A percentile compares a stretch with the other conserved stretches of the same genome.
phyloP scores from a whole-genome alignment of 2,113 vertebrate genomes.

The Hylia prasina region DNA sequence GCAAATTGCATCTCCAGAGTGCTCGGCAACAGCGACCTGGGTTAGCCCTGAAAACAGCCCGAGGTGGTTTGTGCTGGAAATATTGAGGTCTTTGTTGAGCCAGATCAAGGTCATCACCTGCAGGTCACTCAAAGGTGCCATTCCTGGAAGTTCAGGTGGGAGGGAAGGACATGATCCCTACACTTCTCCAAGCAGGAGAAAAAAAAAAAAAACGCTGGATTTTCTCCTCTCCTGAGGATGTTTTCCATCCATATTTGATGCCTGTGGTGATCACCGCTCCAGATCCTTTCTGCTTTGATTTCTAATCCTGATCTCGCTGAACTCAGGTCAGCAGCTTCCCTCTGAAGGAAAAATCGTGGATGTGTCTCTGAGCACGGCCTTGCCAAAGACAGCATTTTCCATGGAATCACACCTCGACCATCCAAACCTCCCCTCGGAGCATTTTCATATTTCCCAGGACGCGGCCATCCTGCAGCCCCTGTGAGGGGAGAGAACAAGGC shows the following conservation, averaged over 20 bases:
- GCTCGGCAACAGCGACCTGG: not conserved
- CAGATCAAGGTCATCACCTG: not conserved
- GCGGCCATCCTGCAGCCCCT: not conserved
- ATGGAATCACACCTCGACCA: not conserved
- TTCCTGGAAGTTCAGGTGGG: not conserved
- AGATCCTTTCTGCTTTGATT: not conserved
- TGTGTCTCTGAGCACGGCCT: not conserved
- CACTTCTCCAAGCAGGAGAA: fast-evolving
- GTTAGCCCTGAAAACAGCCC: not conserved
- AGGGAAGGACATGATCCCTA: not conserved
- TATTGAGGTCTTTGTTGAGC: not conserved
- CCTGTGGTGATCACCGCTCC: not conserved
- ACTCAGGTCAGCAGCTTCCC: not conserved
- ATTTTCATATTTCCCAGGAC: not conserved
- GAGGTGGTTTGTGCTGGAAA: not conserved
- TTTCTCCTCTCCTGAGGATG: not conserved
- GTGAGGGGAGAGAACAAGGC: not conserved
- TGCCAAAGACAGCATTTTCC: not conserved
- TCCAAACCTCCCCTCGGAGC: not conserved
- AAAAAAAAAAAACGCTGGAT: not conserved
- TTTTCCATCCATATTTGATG: not conserved
- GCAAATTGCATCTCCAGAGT: not conserved
- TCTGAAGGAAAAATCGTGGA: not conserved
- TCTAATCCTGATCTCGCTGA: not conserved
- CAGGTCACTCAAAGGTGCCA: not conserved